A percentile compares a stretch with the other conserved stretches of the same genome.
Evolutionary conservation across 2,888 invertebrate species (phyloP).

Genomic region (Linnaemya tessellans): DNA sequence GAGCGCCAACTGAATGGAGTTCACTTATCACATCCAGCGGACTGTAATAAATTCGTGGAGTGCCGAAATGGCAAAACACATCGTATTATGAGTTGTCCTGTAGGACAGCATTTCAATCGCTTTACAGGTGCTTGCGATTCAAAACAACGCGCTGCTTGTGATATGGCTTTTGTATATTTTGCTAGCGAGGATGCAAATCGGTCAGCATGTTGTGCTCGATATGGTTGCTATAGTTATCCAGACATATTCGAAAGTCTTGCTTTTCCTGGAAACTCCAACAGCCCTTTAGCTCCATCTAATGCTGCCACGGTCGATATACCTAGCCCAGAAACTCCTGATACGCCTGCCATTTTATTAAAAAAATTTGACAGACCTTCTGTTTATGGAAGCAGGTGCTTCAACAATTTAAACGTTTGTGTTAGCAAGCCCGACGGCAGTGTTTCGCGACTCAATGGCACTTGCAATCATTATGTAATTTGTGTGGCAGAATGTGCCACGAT

Average conservation of each 20-base stretch:
- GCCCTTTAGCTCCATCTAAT: neutral
- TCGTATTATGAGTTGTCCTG: conserved; percentile 59
- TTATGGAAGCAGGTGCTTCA: neutral
- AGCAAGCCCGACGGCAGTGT: conserved; percentile 37
- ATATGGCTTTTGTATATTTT: conserved; percentile 26
- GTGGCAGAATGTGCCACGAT: conserved; percentile 69
- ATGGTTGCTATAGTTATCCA: conserved; percentile 6
- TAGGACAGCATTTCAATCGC: conserved; percentile 69
- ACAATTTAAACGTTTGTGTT: conserved; percentile 44
- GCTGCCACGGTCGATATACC: neutral
- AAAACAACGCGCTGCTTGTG: conserved; percentile 56
- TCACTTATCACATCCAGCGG: conserved; percentile 73
- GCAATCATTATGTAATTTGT: conserved; percentile 75
- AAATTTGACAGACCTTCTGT: conserved; percentile 5
- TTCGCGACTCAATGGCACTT: conserved; percentile 50
- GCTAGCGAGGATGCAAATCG: conserved; percentile 18
- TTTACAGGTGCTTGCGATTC: conserved; percentile 61
- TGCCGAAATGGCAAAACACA: conserved; percentile 74
- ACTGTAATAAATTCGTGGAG: conserved; percentile 76
- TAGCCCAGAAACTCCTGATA: conserved; percentile 7
- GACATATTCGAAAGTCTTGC: neutral
- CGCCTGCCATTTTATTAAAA: neutral
- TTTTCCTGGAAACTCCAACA: conserved; percentile 1
- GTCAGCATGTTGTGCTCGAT: conserved; percentile 42
- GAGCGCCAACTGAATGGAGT: conserved; percentile 74